phyloP scores from a whole-genome alignment of 2,797 vertebrate species.

The Kryptolebias ocellatus region DNA sequence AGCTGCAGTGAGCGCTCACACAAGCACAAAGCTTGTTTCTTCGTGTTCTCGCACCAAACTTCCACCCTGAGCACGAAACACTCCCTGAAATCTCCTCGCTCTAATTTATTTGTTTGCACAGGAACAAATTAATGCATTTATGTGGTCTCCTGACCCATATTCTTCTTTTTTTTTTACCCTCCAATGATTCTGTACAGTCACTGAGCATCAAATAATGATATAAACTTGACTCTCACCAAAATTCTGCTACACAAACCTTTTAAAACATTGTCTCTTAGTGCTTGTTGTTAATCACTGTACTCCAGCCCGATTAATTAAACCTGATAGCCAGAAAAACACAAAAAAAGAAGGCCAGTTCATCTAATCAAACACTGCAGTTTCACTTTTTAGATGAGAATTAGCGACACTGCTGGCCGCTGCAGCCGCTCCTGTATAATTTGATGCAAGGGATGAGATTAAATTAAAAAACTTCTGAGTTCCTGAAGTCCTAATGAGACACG shows the following conservation, averaged over 20 bases:
- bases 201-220: conserved; percentile 22
- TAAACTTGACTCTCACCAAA: conserved; percentile 19
- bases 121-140: conserved; percentile 22
- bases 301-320: not conserved
- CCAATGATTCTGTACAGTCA: not conserved
- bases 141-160: conserved; percentile 53
- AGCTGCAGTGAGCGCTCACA: conserved; percentile 59
- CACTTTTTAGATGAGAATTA: not conserved
- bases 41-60: conserved; percentile 25
- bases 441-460: conserved; percentile 18
- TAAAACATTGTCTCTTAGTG: conserved; percentile 13
- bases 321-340: not conserved
- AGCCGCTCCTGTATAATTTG: conserved; percentile 13
- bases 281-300: conserved; percentile 6
- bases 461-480: conserved; percentile 13
- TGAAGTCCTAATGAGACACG: conserved; percentile 25
- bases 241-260: not conserved
- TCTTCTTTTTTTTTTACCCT: conserved; percentile 20
- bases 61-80: not conserved
- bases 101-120: not conserved
- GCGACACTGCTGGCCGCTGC: not conserved
- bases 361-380: not conserved
- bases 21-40: conserved; percentile 51
- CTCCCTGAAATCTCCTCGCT: conserved; percentile 20
- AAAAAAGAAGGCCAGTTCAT: no score